phyloP scores from a whole-genome alignment of 2,797 vertebrate species.

The Euphonia xanthogaster region DNA sequence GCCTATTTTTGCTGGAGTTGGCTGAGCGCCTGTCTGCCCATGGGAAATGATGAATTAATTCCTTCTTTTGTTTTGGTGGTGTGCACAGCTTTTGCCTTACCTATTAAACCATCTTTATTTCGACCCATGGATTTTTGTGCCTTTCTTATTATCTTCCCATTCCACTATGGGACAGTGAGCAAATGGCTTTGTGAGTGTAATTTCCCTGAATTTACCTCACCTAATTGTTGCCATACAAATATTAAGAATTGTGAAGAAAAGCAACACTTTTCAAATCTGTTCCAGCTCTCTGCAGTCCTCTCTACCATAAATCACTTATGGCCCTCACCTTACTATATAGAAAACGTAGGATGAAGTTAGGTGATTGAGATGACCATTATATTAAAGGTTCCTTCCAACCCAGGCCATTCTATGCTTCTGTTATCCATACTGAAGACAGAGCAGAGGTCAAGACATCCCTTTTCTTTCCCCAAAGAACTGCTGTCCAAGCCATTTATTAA shows the following conservation, averaged over 20 bases:
- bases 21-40: neutral
- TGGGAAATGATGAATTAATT: neutral
- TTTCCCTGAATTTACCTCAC: neutral
- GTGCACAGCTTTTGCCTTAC: neutral
- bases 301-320: neutral
- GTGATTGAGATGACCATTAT: neutral
- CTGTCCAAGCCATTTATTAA: neutral
- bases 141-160: neutral
- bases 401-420: neutral
- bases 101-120: neutral
- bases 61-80: neutral
- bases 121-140: neutral
- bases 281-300: neutral
- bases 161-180: fast-evolving
- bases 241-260: neutral
- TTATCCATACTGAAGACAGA: neutral
- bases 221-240: neutral
- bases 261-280: neutral
- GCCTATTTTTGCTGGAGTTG: neutral
- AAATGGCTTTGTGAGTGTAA: neutral
- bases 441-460: neutral
- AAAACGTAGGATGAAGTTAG: neutral
- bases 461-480: neutral
- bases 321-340: neutral
- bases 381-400: neutral